Evolutionary conservation across 2,113 vertebrate species (phyloP), one percentile per base, ranked within the genome.

Genomic region (Tinamus guttatus): DNA sequence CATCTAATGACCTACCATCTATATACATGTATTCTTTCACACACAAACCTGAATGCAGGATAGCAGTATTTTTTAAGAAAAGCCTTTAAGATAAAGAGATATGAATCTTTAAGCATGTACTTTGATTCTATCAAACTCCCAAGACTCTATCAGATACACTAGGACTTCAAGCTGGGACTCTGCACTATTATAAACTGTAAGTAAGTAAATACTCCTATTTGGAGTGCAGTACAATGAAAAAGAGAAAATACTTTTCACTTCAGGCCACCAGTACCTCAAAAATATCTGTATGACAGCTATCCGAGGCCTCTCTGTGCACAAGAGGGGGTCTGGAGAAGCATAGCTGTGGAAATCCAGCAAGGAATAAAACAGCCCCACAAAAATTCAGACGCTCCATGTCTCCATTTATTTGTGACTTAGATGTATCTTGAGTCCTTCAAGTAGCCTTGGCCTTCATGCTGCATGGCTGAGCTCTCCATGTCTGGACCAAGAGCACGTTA

Each of bases 241-340:
- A 85, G 18, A 32, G 24, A 85, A 91, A 62, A 91, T 85, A 30
- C 41, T 75, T 93, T 87, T 82, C 38, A 77, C 56, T 85, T 94
- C 43, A 62, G 59, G 80, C 87, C 75, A 80, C 49, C 17, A 38
- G 4, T 88, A 45, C n/a, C 24, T 54, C 2, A 2, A 49, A 64
- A 89, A 82, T 77, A 54, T 21, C 82, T 77, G 71, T 83, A 10
- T 34, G 80, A 34, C 30, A 88, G 76, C 17, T 86, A 4, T 22
- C 54, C 81, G 43, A 91, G 32, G 13, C 17, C 36, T 77, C 36
- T 82, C 43, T 14, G 4, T 78, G 22, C 14, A 56, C 3, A 2
- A 90, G 38, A 70, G 11, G 7, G 6, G 1, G 11, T 81, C 70
- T 86, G 34, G 11, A 92, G 30, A 36, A 70, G 13, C 34, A 28